A percentile compares a stretch with the other conserved stretches of the same genome.
Evolutionary conservation across 2,888 invertebrate genomes (phyloP).

Genomic region (Halictus ligatus): DNA sequence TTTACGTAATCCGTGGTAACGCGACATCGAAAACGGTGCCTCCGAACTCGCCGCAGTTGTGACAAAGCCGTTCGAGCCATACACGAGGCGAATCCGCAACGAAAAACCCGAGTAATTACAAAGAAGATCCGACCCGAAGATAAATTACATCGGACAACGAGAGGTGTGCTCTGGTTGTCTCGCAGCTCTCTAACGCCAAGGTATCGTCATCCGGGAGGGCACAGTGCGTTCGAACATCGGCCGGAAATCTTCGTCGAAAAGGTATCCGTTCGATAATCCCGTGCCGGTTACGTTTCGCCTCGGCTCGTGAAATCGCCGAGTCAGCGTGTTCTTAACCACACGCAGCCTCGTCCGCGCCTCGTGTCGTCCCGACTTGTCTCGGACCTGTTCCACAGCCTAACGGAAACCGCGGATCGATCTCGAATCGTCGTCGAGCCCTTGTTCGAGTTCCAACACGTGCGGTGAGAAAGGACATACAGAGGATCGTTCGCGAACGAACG

Average conservation of each 20-base stretch:
- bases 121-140: constrained; percentile 39
- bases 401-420: background rate
- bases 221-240: constrained; percentile 32
- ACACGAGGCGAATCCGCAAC: constrained; percentile 1
- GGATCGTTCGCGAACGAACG: constrained; percentile 11
- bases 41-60: constrained; percentile 40
- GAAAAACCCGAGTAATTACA: constrained; percentile 19
- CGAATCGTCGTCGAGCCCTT: background rate
- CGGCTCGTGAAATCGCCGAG: constrained; percentile 73
- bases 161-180: constrained; percentile 48
- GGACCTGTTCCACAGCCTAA: background rate
- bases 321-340: constrained; percentile 72
- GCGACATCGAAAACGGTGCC: constrained; percentile 62
- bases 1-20: constrained; percentile 80
- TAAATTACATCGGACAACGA: constrained; percentile 49
- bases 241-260: background rate
- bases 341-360: constrained; percentile 41
- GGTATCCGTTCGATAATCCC: constrained; percentile 20
- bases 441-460: background rate
- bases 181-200: constrained; percentile 25
- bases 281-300: constrained; percentile 42
- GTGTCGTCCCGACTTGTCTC: constrained; percentile 14
- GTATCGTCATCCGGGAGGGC: constrained; percentile 2
- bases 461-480: background rate
- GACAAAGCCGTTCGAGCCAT: constrained; percentile 29